Base-by-base conservation (phyloP, 2,888 invertebrate species). In the Dione vanillae region DNA sequence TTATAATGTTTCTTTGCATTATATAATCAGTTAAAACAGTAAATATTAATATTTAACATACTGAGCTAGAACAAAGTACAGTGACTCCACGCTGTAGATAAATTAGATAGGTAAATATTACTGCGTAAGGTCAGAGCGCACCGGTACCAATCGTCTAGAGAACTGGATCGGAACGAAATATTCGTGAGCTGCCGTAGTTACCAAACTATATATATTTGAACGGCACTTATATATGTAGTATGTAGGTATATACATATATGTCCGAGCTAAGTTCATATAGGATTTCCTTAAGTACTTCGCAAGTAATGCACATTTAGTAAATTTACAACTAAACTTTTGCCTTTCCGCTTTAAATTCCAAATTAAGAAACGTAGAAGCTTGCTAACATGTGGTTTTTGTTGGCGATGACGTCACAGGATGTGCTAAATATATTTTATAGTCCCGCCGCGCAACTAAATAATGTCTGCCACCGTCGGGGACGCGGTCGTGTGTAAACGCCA, bases 381-480 rank as follows among this genome's bases (percentile, higher is more conserved):
- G 67, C 70, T 65, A 77, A 80, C 85, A 84, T 83, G 80, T 86
- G 86, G 83, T 79, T 79, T 79, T 79, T 77, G 78, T 73, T 64
- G 74, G 56, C 64, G 70, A 70, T 85, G 84, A 85, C 86, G 84
- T 82, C 84, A 84, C 84, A 83, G 85, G 83, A 87, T 84, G 84
- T 81, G 83, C 85, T 88, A 85, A 87, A 88, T 85, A 85, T 87
- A 86, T 85, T 80, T 81, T 82, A 84, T 79, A 82, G 81, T 78
- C 78, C 73, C 77, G 74, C 77, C 68, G 74, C 67, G 65, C 72
- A 75, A 72, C 72, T 73, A 73, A 71, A 66, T 72, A 69, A 62
- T 66, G 68, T 70, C 74, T 58, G 69, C 71, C 51, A 56, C 65
- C 47, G 54, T 27, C 56, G 56, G 58, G 58, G 70, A 67, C 70